These are phyloP conservation scores for Dichetophora obliterata DNA, from an alignment of 2,888 invertebrate species.

Conservation along the genomic window DNA sequence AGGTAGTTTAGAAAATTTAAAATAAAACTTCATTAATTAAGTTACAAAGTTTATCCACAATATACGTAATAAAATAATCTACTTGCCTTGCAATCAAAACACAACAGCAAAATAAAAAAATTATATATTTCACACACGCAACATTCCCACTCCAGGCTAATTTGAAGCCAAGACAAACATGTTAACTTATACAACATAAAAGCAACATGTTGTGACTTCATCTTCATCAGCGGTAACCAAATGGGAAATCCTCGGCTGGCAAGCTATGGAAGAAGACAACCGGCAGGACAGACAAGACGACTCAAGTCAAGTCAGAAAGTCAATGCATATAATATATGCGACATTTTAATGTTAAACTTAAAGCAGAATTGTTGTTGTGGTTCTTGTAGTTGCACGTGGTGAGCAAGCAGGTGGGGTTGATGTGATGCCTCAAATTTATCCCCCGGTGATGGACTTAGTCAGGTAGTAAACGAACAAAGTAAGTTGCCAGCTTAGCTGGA, in stretches of 20 bases:
- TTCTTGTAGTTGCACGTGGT: no score
- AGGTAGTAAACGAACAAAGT: constrained; percentile 11
- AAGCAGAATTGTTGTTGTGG: neutral
- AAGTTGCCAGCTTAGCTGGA: neutral
- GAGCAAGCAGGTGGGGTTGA: neutral
- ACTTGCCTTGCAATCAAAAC: neutral
- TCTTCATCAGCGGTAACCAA: neutral
- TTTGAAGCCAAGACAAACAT: neutral
- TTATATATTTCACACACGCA: neutral
- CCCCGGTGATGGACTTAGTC: constrained; percentile 9
- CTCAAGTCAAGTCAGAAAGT: neutral
- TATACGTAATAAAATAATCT: neutral
- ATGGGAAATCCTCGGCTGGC: neutral
- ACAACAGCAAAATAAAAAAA: neutral
- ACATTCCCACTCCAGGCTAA: neutral
- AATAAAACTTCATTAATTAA: neutral
- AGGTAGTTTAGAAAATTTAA: neutral
- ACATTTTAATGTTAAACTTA: constrained; percentile 40
- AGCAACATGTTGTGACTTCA: constrained; percentile 15
- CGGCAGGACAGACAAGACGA: neutral
- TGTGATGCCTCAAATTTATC: neutral
- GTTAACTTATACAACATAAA: constrained; percentile 4
- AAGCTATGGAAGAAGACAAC: neutral
- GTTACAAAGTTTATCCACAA: neutral
- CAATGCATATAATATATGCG: constrained; percentile 38